Evolutionary conservation across 2,797 vertebrate species (phyloP), one percentile per base, ranked within the genome.

Genomic region (Coranthus polyacanthus): DNA sequence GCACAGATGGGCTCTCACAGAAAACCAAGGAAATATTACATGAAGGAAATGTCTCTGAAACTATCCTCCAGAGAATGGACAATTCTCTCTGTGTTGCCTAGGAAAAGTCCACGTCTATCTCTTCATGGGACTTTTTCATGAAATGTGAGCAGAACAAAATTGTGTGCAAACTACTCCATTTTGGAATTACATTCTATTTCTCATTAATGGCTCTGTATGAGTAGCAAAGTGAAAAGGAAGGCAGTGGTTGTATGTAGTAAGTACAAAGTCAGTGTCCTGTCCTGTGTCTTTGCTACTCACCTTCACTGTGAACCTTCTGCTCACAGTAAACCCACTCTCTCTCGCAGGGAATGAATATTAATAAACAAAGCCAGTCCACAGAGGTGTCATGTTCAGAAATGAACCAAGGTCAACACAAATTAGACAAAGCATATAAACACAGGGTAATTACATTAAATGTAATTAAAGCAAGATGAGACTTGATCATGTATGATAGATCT

Each of bases 21-120:
- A 29, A 29, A 29, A 29, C 26, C 26, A 29, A 41, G 7, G 12
- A 55, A 21, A 16, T 32, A 4, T 57, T 22, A 39, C 15, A 39
- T 38, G 29, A 57, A 56, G 12, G 11, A 57, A 26, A 13, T 50
- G 42, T 32, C 17, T 47, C 26, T 38, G 21, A 11, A 51, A 42
- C 46, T 6, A 20, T 72, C 46, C 41, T 50, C 17, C 7, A 24
- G 32, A 44, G 42, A 58, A 34, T 9, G 0, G 17, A 39, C n/a
- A 24, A n/a, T 16, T 37, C n/a, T 45, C 1, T 37, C 43, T 36
- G n/a, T 46, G 45, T 18, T 57, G 10, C 12, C 11, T 29, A 11
- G 3, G 36, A 36, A 22, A 43, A 26, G 32, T 18, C 12, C 20
- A 34, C 2, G 13, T 20, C 34, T 15, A 59, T 52, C 21, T 55